Conservation (phyloP, 2,888 invertebrate genomes). For the Plebejus anna region DNA sequence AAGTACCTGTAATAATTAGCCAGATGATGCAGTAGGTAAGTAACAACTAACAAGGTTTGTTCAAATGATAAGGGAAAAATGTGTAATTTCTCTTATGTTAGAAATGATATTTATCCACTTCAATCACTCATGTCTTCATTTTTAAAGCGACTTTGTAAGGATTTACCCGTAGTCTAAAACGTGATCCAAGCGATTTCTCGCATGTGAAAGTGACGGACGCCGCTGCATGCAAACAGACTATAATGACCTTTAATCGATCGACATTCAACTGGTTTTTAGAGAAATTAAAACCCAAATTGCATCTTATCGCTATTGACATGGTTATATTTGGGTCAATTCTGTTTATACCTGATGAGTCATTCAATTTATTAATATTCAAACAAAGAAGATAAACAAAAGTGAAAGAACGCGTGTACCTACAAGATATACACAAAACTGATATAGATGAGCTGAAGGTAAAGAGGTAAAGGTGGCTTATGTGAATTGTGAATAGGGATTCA, state of each 20-base stretch:
- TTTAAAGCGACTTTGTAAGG: neutral
- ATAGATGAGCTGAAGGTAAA: too few species aligned
- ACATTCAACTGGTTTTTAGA: conserved; percentile 20
- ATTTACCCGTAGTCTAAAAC: conserved; percentile 31
- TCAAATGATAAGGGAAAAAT: too few species aligned
- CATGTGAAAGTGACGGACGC: conserved; percentile 40
- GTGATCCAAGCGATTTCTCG: conserved; percentile 40
- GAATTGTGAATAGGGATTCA: too few species aligned
- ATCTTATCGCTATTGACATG: conserved; percentile 14
- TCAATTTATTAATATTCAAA: neutral
- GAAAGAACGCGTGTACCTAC: neutral
- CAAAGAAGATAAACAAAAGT: neutral
- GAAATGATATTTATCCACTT: too few species aligned
- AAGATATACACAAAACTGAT: too few species aligned
- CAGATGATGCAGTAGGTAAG: too few species aligned
- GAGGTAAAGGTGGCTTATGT: too few species aligned
- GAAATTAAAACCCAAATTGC: conserved; percentile 9
- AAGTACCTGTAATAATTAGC: too few species aligned
- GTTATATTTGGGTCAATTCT: neutral
- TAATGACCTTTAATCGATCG: conserved; percentile 32
- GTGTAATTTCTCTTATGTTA: too few species aligned
- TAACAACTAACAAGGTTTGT: too few species aligned
- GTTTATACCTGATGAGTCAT: neutral
- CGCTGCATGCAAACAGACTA: conserved; percentile 38
- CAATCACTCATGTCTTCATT: too few species aligned